Base-by-base conservation (phyloP, 2,113 vertebrate species). In the Dipodomys ordii region DNA sequence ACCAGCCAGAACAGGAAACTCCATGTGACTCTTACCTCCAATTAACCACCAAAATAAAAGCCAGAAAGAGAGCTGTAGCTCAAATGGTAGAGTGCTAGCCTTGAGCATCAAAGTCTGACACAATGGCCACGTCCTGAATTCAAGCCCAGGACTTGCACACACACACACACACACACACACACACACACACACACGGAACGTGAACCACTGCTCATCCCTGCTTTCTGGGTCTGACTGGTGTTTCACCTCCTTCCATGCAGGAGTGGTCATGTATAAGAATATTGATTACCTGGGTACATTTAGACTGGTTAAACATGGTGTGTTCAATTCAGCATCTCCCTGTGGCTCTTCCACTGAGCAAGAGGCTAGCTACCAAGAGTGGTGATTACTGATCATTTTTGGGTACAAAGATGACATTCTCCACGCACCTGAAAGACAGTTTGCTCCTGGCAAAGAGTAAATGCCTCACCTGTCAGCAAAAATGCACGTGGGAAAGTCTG, bases 391-490 rank as follows among this genome's bases (percentile, higher is more conserved):
- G 44, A 79, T 85, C 19, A 39, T 30, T 72, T 89, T 73, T 82
- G 12, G 53, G 25, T 77, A 64, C 39, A 80, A 83, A 71, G 32
- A 95, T 78, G n/a, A 88, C 83, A 94, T 92, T 91, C 90, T 95
- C 85, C 23, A 18, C 73, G 68, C 74, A 96, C 92, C 84, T 94
- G 96, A 96, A 88, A 87, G 94, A 57, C 93, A 88, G 72, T 93
- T 95, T 96, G 82, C 80, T 96, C 92, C 69, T 95, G 96, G 93
- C 90, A 95, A 95, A 84, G 57, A 83, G 85, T 77, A 96, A 94
- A 93, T 92, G 92, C 92, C 96, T 92, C 96, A 97, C 93, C 94
- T 97, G 93, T 90, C 94, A 84, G 72, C 83, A 80, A 81, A 64
- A 91, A 93, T 81, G 53, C 96, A 64, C 80, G 49, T 28, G 90